A percentile compares a stretch with the other conserved stretches of the same genome.
These are phyloP conservation scores for Capricornis sumatraensis DNA, from an alignment of 2,113 vertebrate genomes.

Conservation along the genomic window DNA sequence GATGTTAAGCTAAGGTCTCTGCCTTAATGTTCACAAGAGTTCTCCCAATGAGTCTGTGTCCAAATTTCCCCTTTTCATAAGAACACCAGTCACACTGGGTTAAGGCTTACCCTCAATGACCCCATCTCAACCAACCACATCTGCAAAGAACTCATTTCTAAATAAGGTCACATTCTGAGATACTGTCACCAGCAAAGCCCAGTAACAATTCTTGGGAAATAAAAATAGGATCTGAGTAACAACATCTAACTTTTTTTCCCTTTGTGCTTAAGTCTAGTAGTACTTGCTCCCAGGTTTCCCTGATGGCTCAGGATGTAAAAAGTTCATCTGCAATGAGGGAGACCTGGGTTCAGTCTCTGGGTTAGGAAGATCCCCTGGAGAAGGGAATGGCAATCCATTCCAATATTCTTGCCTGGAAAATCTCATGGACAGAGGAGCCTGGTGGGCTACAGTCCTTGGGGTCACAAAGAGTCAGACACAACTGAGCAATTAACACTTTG, in stretches of 20 bases:
- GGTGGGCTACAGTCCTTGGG: background rate
- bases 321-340: background rate
- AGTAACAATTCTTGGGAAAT: background rate
- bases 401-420: background rate
- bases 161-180: background rate
- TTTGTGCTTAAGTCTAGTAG: background rate
- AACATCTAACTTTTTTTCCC: background rate
- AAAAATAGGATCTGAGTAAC: background rate
- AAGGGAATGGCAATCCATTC: background rate
- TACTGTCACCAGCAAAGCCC: background rate
- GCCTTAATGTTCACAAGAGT: rapidly evolving
- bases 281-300: background rate
- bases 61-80: background rate
- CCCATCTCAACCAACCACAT: background rate
- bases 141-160: background rate
- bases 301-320: background rate
- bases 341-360: background rate
- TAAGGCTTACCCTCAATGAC: background rate
- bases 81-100: background rate
- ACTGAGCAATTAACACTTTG: background rate
- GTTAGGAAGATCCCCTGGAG: background rate
- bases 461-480: background rate
- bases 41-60: background rate
- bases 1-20: background rate
- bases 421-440: background rate